These are phyloP conservation scores for Orius insidiosus DNA, from an alignment of 1,140 invertebrate species.

Conservation along the genomic window DNA sequence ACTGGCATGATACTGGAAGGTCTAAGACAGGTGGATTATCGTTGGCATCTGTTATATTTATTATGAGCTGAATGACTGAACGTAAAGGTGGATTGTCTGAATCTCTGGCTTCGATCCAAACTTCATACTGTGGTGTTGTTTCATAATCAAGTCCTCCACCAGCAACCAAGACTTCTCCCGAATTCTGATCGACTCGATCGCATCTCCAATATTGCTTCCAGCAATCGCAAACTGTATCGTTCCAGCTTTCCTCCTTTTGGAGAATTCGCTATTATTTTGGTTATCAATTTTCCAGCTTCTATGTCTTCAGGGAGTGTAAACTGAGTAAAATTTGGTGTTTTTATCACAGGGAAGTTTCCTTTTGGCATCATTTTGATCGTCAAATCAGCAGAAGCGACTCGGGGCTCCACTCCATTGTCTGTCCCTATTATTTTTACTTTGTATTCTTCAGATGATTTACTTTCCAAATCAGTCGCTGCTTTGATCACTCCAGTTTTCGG, in stretches of 20 bases:
- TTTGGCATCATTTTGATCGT: slow-evolving; percentile 50
- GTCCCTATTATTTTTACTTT: slow-evolving; percentile 54
- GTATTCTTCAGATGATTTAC: slow-evolving; percentile 34
- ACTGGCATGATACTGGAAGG: slow-evolving; percentile 58
- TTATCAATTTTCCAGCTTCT: slow-evolving; percentile 49
- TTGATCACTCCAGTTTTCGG: slow-evolving; percentile 66
- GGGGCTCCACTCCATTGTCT: slow-evolving; percentile 42
- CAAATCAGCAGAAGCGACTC: slow-evolving; percentile 46
- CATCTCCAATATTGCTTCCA: slow-evolving; percentile 76
- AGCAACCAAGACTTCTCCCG: slow-evolving; percentile 59
- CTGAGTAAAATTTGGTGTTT: slow-evolving; percentile 41
- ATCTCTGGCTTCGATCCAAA: slow-evolving; percentile 85
- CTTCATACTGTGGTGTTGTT: slow-evolving; percentile 60
- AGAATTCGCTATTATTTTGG: slow-evolving; percentile 47
- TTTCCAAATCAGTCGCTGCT: slow-evolving; percentile 32
- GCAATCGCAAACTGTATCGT: slow-evolving; percentile 67
- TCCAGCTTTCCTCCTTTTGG: slow-evolving; percentile 48
- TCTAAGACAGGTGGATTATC: slow-evolving; percentile 78
- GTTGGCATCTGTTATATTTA: slow-evolving; percentile 81
- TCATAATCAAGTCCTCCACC: slow-evolving; percentile 76
- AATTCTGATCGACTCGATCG: slow-evolving; percentile 62
- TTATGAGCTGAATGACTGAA: slow-evolving; percentile 53
- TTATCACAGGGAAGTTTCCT: slow-evolving; percentile 56
- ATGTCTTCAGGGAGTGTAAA: slow-evolving; percentile 67
- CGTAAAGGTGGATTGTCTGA: slow-evolving; percentile 60